Percentiles rank a stretch among this genome's conserved stretches.
These are phyloP conservation scores for Psephotus haematonotus DNA, from an alignment of 2,113 vertebrate genomes.

Conservation along the genomic window DNA sequence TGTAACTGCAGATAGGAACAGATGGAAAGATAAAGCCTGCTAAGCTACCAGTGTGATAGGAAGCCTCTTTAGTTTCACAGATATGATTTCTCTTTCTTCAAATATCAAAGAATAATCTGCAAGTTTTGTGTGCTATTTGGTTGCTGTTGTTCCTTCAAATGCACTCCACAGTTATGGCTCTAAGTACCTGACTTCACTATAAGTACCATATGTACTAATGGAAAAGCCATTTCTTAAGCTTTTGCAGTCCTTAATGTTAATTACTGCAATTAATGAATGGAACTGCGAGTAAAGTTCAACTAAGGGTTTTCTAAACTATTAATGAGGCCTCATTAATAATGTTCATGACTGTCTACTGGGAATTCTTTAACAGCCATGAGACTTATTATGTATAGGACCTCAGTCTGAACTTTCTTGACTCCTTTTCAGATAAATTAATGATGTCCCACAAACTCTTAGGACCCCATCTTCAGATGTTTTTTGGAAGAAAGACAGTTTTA, in stretches of 20 bases:
- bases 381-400: background rate
- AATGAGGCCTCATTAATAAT: conserved; percentile 55
- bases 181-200: background rate
- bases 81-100: background rate
- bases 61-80: background rate
- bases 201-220: background rate
- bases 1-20: background rate
- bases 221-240: conserved; percentile 29
- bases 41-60: background rate
- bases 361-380: conserved; percentile 29
- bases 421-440: background rate
- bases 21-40: background rate
- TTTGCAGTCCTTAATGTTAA: conserved; percentile 54
- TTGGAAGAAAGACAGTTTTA: background rate
- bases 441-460: background rate
- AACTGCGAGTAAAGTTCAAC: conserved; percentile 40
- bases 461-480: background rate
- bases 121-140: background rate
- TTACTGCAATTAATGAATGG: conserved; percentile 59
- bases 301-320: conserved; percentile 61
- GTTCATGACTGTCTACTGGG: background rate
- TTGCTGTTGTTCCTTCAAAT: background rate
- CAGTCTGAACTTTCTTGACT: background rate
- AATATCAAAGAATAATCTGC: background rate
- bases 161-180: background rate